Evolutionary conservation across 2,888 invertebrate genomes (phyloP).

Genomic region (Liposcelis brunnea): DNA sequence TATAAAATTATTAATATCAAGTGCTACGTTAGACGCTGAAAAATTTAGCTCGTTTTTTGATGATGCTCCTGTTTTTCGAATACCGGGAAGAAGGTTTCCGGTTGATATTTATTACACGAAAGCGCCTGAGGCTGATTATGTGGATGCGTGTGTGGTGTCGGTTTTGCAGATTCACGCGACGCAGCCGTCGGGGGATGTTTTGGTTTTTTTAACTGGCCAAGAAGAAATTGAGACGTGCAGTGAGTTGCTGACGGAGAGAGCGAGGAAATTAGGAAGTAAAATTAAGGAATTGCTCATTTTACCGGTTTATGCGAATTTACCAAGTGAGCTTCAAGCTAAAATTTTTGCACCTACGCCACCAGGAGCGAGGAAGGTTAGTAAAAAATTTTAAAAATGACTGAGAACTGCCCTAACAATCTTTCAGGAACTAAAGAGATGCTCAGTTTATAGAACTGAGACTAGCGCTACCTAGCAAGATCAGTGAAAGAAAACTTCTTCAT

Average conservation of each 20-base stretch:
- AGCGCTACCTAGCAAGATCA: too few relatives aligned
- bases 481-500: too few relatives aligned
- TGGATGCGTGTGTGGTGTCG: conserved; percentile 95
- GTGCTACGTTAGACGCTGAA: conserved; percentile 93
- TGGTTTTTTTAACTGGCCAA: conserved; percentile 83
- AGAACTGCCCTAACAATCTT: too few relatives aligned
- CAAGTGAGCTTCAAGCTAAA: conserved; percentile 97
- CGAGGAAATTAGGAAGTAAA: conserved; percentile 80
- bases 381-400: neutral
- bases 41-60: conserved; percentile 98
- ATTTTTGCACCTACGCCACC: conserved; percentile 97
- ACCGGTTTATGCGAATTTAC: conserved; percentile 95
- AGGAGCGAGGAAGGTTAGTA: conserved; percentile 66
- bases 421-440: too few relatives aligned
- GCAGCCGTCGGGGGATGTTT: conserved; percentile 86
- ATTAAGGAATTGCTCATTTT: conserved; percentile 80
- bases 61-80: conserved; percentile 92
- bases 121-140: conserved; percentile 97
- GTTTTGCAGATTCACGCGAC: conserved; percentile 96
- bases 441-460: too few relatives aligned
- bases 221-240: conserved; percentile 64
- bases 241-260: conserved; percentile 76
- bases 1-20: conserved; percentile 89
- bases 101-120: conserved; percentile 98
- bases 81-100: conserved; percentile 89